Evolutionary conservation across 2,113 vertebrate species (phyloP).

Genomic region (Clarias macrocephalus): DNA sequence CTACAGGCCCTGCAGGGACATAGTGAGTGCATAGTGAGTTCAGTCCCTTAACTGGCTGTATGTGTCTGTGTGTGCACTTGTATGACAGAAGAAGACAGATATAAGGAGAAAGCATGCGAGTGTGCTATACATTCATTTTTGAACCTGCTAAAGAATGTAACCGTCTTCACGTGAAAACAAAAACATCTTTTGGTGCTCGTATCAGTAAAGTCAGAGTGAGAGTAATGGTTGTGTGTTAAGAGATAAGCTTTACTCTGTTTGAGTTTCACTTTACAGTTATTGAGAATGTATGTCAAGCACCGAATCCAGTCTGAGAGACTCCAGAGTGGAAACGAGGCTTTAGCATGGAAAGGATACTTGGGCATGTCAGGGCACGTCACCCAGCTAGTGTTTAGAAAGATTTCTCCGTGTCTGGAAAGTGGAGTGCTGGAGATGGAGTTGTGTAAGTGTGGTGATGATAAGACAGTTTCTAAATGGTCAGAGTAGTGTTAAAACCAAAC

Average conservation of each 20-base stretch:
- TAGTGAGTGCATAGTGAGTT: constrained; percentile 60
- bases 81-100: background rate
- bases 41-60: constrained; percentile 46
- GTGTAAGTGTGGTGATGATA: background rate
- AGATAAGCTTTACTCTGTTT: constrained; percentile 38
- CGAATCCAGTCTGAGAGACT: constrained; percentile 19
- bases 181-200: constrained; percentile 22
- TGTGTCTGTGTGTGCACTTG: background rate
- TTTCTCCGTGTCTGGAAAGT: constrained; percentile 34
- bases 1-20: constrained; percentile 65
- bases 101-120: background rate
- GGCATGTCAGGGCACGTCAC: constrained; percentile 47
- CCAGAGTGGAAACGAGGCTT: constrained; percentile 12
- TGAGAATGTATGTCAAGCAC: constrained; percentile 41
- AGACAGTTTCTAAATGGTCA: constrained; percentile 13
- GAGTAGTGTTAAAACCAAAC: background rate
- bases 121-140: background rate
- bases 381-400: constrained; percentile 10
- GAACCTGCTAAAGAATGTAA: constrained; percentile 7
- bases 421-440: background rate
- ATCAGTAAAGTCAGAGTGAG: constrained; percentile 14
- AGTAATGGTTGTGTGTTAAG: constrained; percentile 2
- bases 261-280: constrained; percentile 21
- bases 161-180: background rate
- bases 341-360: constrained; percentile 20